Evolutionary conservation across 2,797 vertebrate species (phyloP), one percentile per base, ranked within the genome.

Genomic region (Parotocinclus haroldoi): DNA sequence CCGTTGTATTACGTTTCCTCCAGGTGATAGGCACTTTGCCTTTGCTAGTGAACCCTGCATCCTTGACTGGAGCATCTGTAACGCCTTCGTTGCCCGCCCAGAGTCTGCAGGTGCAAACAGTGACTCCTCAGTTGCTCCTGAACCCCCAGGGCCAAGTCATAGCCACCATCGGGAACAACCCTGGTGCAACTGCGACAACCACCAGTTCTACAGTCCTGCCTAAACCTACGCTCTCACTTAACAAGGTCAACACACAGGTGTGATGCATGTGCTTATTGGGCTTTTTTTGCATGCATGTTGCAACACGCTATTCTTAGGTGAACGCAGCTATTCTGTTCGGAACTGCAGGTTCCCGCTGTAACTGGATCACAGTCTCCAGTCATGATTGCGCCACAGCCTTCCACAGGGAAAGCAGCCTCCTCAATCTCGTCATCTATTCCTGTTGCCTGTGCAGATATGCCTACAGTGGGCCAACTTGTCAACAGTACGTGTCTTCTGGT

Each of bases 61-160:
- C 88, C n/a, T 80, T 97, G 81, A 85, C 90, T 0, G 87, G 90
- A 4, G 86, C 89, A 8, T 70, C 84, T 3, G 70, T 88, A 3
- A 75, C 91, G 0, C 71, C 91, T 37, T 60, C 93, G 0, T 79
- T 93, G 50, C 87, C 90, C 0, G 79, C 93, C 9, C 93, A 92
- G 71, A 92, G 89, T 66, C 85, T 96, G 60, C 91, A 96, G 86
- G 82, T 97, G 9, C 95, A 97, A 76, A 86, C 95, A 0, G 87
- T 98, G 74, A 86, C 93, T 0, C 95, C 96, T 0, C 96, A 98
- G 83, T 87, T 98, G 81, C 79, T 98, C 62, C 71, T 98, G 69
- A 98, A 98, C 52, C 85, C 92, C 57, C 96, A 98, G 82, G 96
- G 96, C 54, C 96, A 98, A 84, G 91, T 98, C 78, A 95, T 98